These are phyloP conservation scores for Eulemur rubriventer DNA, from an alignment of 2,797 vertebrate species.

Conservation along the genomic window DNA sequence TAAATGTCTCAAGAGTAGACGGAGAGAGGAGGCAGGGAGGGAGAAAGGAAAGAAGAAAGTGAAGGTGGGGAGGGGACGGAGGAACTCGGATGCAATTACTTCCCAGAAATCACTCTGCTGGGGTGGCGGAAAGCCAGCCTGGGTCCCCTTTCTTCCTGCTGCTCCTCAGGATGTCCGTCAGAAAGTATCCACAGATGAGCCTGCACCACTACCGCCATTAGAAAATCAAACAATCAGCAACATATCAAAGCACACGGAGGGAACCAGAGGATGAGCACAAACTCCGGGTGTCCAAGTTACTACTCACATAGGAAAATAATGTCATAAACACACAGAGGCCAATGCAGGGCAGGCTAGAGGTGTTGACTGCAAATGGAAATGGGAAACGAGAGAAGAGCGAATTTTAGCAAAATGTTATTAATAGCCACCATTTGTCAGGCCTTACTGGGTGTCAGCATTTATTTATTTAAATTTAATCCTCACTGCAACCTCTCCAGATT, in stretches of 20 bases:
- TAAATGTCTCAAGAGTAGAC: conserved; percentile 18
- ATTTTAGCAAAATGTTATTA: conserved; percentile 16
- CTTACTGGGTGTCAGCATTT: neutral
- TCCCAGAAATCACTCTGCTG: neutral
- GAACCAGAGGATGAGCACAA: neutral
- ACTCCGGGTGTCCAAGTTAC: neutral
- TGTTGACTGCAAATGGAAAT: neutral
- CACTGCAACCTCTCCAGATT: neutral
- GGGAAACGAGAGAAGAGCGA: neutral
- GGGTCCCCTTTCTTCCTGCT: neutral
- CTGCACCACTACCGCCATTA: neutral
- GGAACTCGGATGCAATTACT: neutral
- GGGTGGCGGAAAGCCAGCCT: neutral
- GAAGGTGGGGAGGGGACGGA: neutral
- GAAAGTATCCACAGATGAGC: neutral
- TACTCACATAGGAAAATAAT: neutral
- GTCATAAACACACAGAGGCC: neutral
- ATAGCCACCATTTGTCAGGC: neutral
- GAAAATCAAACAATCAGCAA: neutral
- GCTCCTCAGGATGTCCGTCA: neutral
- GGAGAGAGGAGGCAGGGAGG: neutral
- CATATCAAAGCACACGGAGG: neutral
- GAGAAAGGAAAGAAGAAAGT: neutral
- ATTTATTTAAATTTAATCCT: conserved; percentile 32
- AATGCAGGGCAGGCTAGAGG: neutral